Conservation (phyloP, 2,113 vertebrate genomes). For the Phalacrocorax pelagicus region DNA sequence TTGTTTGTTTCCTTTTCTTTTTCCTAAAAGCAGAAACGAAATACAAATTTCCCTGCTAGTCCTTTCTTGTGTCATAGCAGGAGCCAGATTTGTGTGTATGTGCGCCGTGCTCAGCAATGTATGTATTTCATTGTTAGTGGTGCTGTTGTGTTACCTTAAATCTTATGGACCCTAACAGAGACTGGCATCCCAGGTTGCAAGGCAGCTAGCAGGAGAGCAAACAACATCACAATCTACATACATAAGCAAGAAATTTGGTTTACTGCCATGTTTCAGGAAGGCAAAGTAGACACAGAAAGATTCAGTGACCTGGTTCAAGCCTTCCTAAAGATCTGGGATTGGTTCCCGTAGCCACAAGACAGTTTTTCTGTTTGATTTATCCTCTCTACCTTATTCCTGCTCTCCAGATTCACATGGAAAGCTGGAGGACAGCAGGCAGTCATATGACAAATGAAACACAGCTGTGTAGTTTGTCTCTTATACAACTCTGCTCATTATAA, state of each 20-base stretch:
- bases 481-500: background rate
- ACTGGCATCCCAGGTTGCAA: background rate
- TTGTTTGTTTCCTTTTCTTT: background rate
- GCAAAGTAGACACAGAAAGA: background rate
- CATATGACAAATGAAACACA: background rate
- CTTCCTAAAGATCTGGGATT: background rate
- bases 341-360: background rate
- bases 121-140: background rate
- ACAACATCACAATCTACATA: background rate
- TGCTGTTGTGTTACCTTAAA: background rate
- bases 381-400: background rate
- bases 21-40: slow-evolving; percentile 9
- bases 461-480: background rate
- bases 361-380: background rate
- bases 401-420: background rate
- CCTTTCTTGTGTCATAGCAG: slow-evolving; percentile 1
- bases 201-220: background rate
- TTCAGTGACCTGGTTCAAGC: background rate
- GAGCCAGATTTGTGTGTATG: background rate
- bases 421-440: background rate
- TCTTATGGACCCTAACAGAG: background rate
- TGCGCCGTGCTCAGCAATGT: background rate
- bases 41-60: background rate
- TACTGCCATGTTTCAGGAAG: background rate
- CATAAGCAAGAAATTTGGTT: background rate